Evolutionary conservation across 2,113 vertebrate species (phyloP), one percentile per base, ranked within the genome.

Genomic region (Cyprinus carpio): DNA sequence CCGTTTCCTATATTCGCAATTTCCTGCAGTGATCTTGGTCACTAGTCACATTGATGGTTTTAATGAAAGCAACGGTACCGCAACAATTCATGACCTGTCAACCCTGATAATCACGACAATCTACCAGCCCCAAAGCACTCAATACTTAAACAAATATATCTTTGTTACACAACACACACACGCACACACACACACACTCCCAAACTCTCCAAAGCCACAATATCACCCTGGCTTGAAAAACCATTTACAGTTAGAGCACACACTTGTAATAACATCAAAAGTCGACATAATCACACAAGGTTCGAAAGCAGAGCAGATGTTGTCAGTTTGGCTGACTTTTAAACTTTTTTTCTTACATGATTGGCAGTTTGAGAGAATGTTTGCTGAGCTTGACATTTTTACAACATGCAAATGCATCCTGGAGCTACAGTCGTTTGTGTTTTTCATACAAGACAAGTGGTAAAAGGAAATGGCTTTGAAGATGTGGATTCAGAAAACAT

Each of bases 81-180:
- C 69, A 58, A 75, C 74, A 86, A 87, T 89, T 89, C 84, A 67
- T 75, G 82, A 86, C 51, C 82, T 85, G 88, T 76, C 88, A 88
- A 69, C 65, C 78, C 75, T 85, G 84, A 87, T 87, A 84, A 54
- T 69, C 23, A 46, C 46, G 64, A 56, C 82, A 84, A 87, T 89
- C 86, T 80, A 89, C 87, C 85, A 87, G 83, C 72, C 77, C 67
- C 86, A 87, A 85, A 87, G 20, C 54, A 81, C 72, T 76, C 76
- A 54, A 82, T 77, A 81, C 84, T 84, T 65, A 79, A 56, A 79
- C 62, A 79, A 85, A 85, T 58, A 79, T 85, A 46, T 86, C 75
- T 86, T 79, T 83, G 71, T n/a, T 65, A 81, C 77, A 43, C 69
- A 82, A n/a, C 74, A 83, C 27, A 49, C 29, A 85, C 78, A n/a